These are phyloP conservation scores for Nasonovia ribisnigri DNA, from an alignment of 2,888 invertebrate species.

Conservation along the genomic window DNA sequence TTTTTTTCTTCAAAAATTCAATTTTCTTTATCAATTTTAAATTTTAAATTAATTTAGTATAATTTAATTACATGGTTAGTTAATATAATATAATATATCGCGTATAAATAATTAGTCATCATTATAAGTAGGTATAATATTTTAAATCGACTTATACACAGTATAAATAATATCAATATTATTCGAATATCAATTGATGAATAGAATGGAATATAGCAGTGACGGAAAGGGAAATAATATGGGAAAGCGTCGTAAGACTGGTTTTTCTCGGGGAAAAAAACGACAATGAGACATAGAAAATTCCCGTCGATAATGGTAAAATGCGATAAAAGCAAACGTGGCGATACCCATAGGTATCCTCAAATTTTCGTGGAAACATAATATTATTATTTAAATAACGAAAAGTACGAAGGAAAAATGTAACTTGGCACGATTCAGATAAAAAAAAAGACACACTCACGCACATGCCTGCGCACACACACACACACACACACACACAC, in stretches of 20 bases:
- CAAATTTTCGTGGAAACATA: neutral
- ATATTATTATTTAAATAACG: neutral
- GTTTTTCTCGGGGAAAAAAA: neutral
- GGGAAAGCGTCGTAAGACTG: neutral
- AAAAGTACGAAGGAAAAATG: slow-evolving; percentile 17
- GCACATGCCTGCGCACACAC: neutral
- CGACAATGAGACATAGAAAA: neutral
- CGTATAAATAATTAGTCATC: slow-evolving; percentile 19
- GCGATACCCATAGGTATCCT: neutral
- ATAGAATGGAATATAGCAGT: neutral
- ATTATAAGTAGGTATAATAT: neutral
- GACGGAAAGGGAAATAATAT: neutral
- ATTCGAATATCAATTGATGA: neutral
- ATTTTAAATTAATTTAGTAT: slow-evolving; percentile 6
- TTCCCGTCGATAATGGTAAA: neutral
- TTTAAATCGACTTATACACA: neutral
- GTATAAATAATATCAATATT: neutral
- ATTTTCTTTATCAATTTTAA: neutral
- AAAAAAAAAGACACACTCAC: neutral
- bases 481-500: neutral
- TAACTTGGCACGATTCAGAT: slow-evolving; percentile 41
- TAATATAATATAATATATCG: neutral
- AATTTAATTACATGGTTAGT: slow-evolving; percentile 6
- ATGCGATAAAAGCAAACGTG: slow-evolving; percentile 18
- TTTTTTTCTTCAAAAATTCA: neutral